Base-by-base conservation (phyloP, 2,888 invertebrate genomes). In the Lycaena phlaeas region DNA sequence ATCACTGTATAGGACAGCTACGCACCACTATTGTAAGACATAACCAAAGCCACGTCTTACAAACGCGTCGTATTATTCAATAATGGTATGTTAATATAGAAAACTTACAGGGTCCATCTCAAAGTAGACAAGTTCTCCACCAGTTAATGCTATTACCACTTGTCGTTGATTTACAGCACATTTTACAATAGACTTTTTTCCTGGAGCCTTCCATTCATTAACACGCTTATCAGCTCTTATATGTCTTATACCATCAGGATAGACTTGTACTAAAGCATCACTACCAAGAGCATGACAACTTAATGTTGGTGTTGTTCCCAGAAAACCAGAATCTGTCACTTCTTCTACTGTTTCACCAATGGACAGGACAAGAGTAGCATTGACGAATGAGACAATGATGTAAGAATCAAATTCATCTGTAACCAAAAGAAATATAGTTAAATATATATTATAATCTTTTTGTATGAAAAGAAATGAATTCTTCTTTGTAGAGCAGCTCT, bases 291-390 rank as follows among this genome's bases (percentile, higher is more conserved):
- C 95, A 6, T 97, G 96, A 78, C 99, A 99, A 49, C 96, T 95
- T n/a, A 99, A 86, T 0, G 99, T 99, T 0, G 98, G 98, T 0
- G 98, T 98, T 0, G 98, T 99, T 45, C 98, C 98, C 60, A 99
- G 87, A 75, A 99, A 99, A 30, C 99, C 99, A 48, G 98, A 98
- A 77, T 99, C 99, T 0, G 98, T 97, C 14, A 99, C 99, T 91
- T 99, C 99, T 79, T 99, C 99, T n/a, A 99, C 99, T 9, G 98
- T 99, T 79, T 99, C 99, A 54, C 99, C 99, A 69, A 99, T 99
- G 58, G 97, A 97, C 61, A 99, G 88, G 51, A 99, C 99, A 64
- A 99, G 89, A 10, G 99, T 99, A 56, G 99, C 99, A 59, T 89
- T 89, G 50, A 97, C 95, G 92, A 99, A 99, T 38, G 99, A 99